phyloP scores from a whole-genome alignment of 2,888 invertebrate species.

The Camponotus fellah region DNA sequence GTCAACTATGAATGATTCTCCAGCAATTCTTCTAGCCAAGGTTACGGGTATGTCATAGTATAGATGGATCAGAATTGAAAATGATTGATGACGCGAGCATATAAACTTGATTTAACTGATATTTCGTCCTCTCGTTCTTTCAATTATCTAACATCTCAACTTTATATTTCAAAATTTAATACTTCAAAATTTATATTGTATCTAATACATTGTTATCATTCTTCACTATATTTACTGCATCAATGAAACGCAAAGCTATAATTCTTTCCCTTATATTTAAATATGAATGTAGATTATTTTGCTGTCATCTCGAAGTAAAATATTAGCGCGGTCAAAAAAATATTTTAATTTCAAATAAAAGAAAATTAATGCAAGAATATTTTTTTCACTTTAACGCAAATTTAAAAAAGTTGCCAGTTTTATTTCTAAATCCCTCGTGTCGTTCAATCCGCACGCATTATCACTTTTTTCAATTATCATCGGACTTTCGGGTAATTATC shows the following conservation, averaged over 20 bases:
- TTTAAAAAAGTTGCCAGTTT: too few relatives aligned
- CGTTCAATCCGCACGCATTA: not conserved
- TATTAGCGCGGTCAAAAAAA: not conserved
- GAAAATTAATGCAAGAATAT: not conserved
- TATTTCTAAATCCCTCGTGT: not conserved
- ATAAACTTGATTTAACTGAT: conserved; percentile 40
- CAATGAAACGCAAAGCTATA: not conserved
- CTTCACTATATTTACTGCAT: not conserved
- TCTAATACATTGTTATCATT: not conserved
- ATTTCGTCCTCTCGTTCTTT: not conserved
- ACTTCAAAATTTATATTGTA: not conserved
- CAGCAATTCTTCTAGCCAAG: conserved; percentile 23
- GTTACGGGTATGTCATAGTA: conserved; percentile 21
- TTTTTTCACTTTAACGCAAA: not conserved
- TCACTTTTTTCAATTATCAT: not conserved
- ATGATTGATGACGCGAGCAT: conserved; percentile 26
- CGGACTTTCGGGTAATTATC: not conserved
- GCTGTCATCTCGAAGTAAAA: not conserved
- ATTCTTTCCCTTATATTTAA: not conserved
- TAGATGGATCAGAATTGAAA: conserved; percentile 33
- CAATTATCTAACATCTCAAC: not conserved
- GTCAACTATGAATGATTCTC: conserved; percentile 33
- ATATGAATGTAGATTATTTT: not conserved
- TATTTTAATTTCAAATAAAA: not conserved
- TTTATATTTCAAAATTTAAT: not conserved